These are phyloP conservation scores for Pedionomus torquatus DNA, from an alignment of 2,113 vertebrate species.

Conservation along the genomic window DNA sequence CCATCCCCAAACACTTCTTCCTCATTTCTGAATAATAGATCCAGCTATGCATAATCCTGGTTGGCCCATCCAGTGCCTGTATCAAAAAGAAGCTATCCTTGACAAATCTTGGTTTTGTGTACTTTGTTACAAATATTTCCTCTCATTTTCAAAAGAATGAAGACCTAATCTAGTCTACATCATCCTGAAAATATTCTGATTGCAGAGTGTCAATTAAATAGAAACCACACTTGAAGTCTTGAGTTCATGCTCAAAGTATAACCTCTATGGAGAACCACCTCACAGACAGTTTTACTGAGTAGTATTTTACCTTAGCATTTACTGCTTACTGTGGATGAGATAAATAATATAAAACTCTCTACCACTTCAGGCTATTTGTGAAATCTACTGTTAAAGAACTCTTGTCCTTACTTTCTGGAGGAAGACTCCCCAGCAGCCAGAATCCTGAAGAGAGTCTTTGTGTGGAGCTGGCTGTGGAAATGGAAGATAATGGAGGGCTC, in stretches of 20 bases:
- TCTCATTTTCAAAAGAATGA: neutral
- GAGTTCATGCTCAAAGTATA: neutral
- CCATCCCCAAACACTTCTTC: neutral
- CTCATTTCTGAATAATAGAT: neutral
- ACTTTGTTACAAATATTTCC: neutral
- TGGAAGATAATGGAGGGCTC: neutral
- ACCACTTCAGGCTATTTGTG: neutral
- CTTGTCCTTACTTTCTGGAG: neutral
- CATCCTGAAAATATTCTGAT: neutral
- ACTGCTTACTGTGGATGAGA: neutral
- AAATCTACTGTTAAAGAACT: neutral
- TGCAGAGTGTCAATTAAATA: neutral
- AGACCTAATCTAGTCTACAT: neutral
- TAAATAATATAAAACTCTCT: neutral
- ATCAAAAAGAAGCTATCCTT: neutral
- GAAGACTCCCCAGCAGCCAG: rapidly evolving
- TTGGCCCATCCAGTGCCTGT: neutral
- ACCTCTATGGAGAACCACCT: neutral
- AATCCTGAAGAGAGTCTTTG: neutral
- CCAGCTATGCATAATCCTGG: neutral
- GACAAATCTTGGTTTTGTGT: neutral
- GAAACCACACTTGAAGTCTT: neutral
- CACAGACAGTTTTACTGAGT: neutral
- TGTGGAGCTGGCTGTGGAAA: neutral
- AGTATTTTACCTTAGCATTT: neutral